Evolutionary conservation across 2,113 vertebrate genomes (phyloP).

Genomic region (Capreolus pygargus): DNA sequence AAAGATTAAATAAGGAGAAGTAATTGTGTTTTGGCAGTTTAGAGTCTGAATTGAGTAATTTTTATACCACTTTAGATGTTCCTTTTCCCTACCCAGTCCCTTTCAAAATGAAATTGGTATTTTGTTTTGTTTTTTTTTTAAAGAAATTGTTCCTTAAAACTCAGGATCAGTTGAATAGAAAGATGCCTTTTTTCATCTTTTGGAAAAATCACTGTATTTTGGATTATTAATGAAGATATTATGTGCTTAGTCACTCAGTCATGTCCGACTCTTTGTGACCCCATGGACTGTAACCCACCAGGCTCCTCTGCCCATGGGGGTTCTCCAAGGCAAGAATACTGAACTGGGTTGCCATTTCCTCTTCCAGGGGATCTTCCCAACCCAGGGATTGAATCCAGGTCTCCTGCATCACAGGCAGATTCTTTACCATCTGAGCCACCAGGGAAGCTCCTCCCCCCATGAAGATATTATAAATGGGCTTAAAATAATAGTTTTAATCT

Average conservation of each 20-base stretch:
- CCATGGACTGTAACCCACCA: neutral
- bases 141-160: neutral
- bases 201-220: neutral
- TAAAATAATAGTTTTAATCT: neutral
- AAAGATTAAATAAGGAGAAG: neutral
- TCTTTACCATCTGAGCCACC: neutral
- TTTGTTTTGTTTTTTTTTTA: neutral
- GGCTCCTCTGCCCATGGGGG: neutral
- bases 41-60: neutral
- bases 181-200: neutral
- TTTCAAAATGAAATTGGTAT: neutral
- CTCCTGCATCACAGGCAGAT: neutral
- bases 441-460: neutral
- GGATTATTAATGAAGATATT: neutral
- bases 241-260: neutral
- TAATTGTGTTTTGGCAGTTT: neutral
- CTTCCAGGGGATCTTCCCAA: neutral
- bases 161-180: neutral
- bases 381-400: neutral
- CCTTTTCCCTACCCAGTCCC: neutral
- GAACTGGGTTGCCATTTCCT: neutral
- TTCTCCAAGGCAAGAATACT: neutral
- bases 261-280: rapidly evolving
- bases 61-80: neutral
- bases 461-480: neutral